Conservation (phyloP, 2,888 invertebrate genomes). For the Oscheius sp. region DNA sequence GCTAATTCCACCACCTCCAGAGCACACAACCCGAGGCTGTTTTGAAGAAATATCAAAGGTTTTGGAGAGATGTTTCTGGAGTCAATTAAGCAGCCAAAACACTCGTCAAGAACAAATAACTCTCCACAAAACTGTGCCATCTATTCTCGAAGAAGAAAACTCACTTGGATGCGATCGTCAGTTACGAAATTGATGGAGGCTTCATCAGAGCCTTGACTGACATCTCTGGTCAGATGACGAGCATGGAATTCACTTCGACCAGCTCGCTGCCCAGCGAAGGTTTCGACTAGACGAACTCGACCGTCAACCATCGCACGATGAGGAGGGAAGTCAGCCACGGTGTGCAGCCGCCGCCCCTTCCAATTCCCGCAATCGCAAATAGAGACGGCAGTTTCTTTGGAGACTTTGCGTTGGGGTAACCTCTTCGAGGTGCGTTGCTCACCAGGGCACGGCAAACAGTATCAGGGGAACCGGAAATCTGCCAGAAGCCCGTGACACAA, state of each 20-base stretch:
- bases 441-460: constrained; percentile 23
- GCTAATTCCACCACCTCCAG: constrained; percentile 27
- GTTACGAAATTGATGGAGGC: constrained; percentile 68
- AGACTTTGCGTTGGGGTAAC: background rate
- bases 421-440: constrained; percentile 16
- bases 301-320: constrained; percentile 22
- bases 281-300: constrained; percentile 31
- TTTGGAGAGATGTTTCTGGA: too few species aligned
- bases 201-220: constrained; percentile 59
- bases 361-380: constrained; percentile 12
- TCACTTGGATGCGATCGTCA: constrained; percentile 59
- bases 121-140: background rate
- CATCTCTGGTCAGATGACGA: constrained; percentile 5
- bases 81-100: background rate
- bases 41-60: background rate
- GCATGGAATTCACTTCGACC: constrained; percentile 31
- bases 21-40: constrained; percentile 7
- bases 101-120: background rate
- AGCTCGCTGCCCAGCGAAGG: constrained; percentile 22
- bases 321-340: too few species aligned
- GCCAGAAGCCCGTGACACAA: constrained; percentile 6
- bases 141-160: constrained; percentile 21
- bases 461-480: too few species aligned
- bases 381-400: constrained; percentile 16
- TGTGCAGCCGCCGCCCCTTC: constrained; percentile 14